Conservation (phyloP, 2,888 invertebrate species). For the Trichopria drosophilae region DNA sequence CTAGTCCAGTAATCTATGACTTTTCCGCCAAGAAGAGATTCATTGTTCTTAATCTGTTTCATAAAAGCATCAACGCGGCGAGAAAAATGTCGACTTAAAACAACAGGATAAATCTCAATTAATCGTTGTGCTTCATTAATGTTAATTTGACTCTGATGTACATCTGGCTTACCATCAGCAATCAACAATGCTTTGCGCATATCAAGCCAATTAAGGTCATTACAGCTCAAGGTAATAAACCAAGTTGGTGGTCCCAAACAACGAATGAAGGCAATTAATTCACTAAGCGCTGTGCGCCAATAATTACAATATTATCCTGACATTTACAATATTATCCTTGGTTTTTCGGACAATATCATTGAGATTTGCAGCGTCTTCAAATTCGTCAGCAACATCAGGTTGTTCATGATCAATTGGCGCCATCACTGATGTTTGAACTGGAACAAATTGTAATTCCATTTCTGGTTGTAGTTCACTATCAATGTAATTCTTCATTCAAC, state of each 20-base stretch:
- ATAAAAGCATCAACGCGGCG: too few species aligned
- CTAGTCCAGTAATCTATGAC: conserved; percentile 42
- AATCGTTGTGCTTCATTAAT: conserved; percentile 28
- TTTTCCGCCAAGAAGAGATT: conserved; percentile 6
- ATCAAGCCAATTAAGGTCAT: conserved; percentile 46
- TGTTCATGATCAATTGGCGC: conserved; percentile 32
- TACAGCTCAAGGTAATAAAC: conserved; percentile 38
- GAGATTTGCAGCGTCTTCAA: conserved; percentile 29
- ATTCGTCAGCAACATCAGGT: conserved; percentile 33
- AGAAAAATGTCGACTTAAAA: conserved; percentile 21
- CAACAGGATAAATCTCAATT: conserved; percentile 31
- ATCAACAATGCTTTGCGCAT: conserved; percentile 47
- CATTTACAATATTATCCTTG: conserved; percentile 41
- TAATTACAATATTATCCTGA: too few species aligned
- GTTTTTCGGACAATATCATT: conserved; percentile 37
- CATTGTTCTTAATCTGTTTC: too few species aligned
- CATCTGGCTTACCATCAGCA: conserved; percentile 34
- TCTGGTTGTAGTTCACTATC: too few species aligned
- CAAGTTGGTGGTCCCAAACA: conserved; percentile 47
- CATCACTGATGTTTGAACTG: conserved; percentile 34
- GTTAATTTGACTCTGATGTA: neutral
- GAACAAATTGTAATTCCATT: too few species aligned
- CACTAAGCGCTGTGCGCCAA: conserved; percentile 42
- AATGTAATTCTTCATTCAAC: too few species aligned
- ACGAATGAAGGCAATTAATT: conserved; percentile 46